Conservation (phyloP, 1,140 invertebrate species). For the Hyposmocoma kahamanoa region DNA sequence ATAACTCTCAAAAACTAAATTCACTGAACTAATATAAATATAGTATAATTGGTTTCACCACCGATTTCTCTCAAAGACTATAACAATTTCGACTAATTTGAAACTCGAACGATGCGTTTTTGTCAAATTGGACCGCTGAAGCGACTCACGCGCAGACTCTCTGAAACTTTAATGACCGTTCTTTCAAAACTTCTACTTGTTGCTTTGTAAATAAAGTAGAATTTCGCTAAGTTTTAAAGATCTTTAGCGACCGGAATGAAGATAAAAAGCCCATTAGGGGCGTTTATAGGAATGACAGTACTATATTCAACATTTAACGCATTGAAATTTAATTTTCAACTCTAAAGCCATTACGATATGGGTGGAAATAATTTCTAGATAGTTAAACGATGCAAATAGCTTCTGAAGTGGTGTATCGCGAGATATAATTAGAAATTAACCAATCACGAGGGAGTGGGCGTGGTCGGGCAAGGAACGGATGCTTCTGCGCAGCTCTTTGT, state of each 20-base stretch:
- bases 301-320: conserved; percentile 41
- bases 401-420: conserved; percentile 31
- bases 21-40: too few species aligned
- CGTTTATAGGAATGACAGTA: conserved; percentile 62
- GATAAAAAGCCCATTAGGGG: conserved; percentile 67
- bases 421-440: conserved; percentile 65
- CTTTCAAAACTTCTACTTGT: conserved; percentile 12
- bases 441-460: conserved; percentile 57
- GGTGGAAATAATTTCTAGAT: conserved; percentile 15
- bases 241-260: conserved; percentile 46
- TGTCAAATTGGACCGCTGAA: conserved; percentile 62
- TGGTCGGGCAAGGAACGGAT: conserved; percentile 24
- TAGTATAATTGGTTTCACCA: too few species aligned
- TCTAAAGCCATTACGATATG: conserved; percentile 6
- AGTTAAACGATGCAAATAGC: conserved; percentile 68
- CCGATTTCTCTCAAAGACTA: conserved; percentile 23
- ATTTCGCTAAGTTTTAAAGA: conserved; percentile 25
- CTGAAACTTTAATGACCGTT: conserved; percentile 31
- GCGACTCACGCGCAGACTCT: conserved; percentile 42
- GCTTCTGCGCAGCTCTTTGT: conserved; percentile 37
- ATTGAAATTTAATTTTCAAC: conserved; percentile 12
- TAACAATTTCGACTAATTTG: conserved; percentile 61
- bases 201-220: neutral
- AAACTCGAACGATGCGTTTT: conserved; percentile 60
- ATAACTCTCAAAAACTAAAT: too few species aligned